Evolutionary conservation across 2,797 vertebrate species (phyloP).

Genomic region (Nasua narica): DNA sequence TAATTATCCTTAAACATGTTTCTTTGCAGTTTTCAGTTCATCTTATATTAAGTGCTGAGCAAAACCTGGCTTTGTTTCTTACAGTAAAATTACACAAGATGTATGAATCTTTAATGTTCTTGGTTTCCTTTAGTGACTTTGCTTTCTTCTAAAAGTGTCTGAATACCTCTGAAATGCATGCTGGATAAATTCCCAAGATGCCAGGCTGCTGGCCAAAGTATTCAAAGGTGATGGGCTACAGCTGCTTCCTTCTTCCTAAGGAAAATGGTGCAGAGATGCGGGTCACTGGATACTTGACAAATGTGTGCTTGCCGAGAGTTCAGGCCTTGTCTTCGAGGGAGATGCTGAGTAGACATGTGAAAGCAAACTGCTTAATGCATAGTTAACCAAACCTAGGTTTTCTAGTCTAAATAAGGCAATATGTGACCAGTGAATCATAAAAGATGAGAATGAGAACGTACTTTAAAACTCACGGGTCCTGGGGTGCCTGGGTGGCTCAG

Average conservation of each 20-base stretch:
- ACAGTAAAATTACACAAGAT: slow-evolving; percentile 34
- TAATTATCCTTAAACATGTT: slow-evolving; percentile 13
- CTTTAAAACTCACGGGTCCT: background rate
- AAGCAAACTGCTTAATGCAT: background rate
- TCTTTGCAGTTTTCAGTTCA: slow-evolving; percentile 38
- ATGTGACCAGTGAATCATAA: slow-evolving; percentile 9
- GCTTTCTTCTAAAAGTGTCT: slow-evolving; percentile 27
- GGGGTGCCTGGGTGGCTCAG: background rate
- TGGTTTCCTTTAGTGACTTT: slow-evolving; percentile 30
- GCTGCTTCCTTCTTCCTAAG: slow-evolving; percentile 18
- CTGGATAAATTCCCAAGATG: slow-evolving; percentile 32
- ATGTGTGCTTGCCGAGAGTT: background rate
- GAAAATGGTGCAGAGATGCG: background rate
- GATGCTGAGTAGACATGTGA: background rate
- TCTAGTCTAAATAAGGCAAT: background rate
- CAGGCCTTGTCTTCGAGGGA: background rate
- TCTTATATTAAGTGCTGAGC: slow-evolving; percentile 24
- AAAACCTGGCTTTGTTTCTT: slow-evolving; percentile 53
- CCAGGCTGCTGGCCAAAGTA: slow-evolving; percentile 26
- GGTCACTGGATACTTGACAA: background rate
- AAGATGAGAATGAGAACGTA: background rate
- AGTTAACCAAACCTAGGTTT: background rate
- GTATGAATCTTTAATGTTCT: slow-evolving; percentile 47
- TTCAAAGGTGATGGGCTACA: slow-evolving; percentile 24
- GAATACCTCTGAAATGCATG: slow-evolving; percentile 19